These are phyloP conservation scores for Plebejus melissa DNA, from an alignment of 2,888 invertebrate genomes.

Conservation along the genomic window DNA sequence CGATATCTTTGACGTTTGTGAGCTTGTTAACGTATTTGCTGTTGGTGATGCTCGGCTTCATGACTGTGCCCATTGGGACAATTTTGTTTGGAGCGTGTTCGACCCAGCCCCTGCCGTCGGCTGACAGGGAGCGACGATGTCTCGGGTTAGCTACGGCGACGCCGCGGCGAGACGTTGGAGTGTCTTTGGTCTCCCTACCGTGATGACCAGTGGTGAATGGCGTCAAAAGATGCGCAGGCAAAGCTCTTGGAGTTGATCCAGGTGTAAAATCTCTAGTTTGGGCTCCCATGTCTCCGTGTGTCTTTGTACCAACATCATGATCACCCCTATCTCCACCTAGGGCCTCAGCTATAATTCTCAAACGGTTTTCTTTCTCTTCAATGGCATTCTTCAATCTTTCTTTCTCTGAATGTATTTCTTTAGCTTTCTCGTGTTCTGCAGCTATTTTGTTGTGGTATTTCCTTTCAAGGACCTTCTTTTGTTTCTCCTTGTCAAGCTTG, in stretches of 20 bases:
- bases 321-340: slow-evolving; percentile 56
- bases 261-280: slow-evolving; percentile 69
- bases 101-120: slow-evolving; percentile 88
- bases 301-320: slow-evolving; percentile 43
- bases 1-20: slow-evolving; percentile 87
- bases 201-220: slow-evolving; percentile 60
- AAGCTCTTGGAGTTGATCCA: slow-evolving; percentile 65
- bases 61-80: slow-evolving; percentile 91
- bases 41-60: slow-evolving; percentile 90
- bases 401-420: slow-evolving; percentile 78
- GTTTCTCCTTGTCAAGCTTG: slow-evolving; percentile 82
- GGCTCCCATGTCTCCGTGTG: slow-evolving; percentile 56
- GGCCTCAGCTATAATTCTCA: slow-evolving; percentile 66
- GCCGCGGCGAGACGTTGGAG: slow-evolving; percentile 75
- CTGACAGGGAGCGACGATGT: slow-evolving; percentile 90
- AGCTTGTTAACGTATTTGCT: slow-evolving; percentile 91
- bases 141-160: slow-evolving; percentile 84
- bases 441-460: slow-evolving; percentile 82
- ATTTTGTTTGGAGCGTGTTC: slow-evolving; percentile 91
- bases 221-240: slow-evolving; percentile 66
- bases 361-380: slow-evolving; percentile 69
- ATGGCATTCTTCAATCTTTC: slow-evolving; percentile 57
- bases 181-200: slow-evolving; percentile 57
- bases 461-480: slow-evolving; percentile 77
- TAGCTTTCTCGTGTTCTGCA: slow-evolving; percentile 86